Evolutionary conservation across 2,888 invertebrate genomes (phyloP).

Genomic region (Carabus problematicus): DNA sequence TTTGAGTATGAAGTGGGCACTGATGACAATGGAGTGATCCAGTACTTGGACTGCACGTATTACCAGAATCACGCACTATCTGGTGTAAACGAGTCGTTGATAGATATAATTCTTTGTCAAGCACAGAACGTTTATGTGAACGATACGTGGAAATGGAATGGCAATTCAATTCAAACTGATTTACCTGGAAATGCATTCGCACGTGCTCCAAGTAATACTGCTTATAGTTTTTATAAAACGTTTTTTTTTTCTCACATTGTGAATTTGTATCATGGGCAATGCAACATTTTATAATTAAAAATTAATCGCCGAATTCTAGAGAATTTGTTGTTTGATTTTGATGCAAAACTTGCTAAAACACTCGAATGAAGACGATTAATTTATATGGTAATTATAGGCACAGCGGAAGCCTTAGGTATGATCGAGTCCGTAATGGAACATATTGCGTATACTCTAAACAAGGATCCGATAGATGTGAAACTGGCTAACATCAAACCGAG

Average conservation of each 20-base stretch:
- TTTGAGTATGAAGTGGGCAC: slow-evolving; percentile 71
- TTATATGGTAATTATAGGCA: slow-evolving; percentile 57
- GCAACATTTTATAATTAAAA: no score
- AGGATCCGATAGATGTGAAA: slow-evolving; percentile 68
- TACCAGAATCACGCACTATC: slow-evolving; percentile 64
- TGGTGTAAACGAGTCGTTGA: slow-evolving; percentile 61
- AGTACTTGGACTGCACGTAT: slow-evolving; percentile 65
- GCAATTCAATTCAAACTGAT: slow-evolving; percentile 65
- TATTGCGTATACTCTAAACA: slow-evolving; percentile 63
- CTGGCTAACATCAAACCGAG: slow-evolving; percentile 57
- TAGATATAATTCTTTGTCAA: slow-evolving; percentile 51
- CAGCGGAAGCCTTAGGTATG: slow-evolving; percentile 68
- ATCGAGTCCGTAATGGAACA: slow-evolving; percentile 74
- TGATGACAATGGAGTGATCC: slow-evolving; percentile 68
- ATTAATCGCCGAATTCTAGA: no score
- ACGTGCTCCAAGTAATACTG: slow-evolving; percentile 68
- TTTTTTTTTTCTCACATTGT: no score
- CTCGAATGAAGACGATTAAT: no score
- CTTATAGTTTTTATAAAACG: no score
- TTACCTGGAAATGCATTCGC: slow-evolving; percentile 67
- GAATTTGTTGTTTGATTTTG: no score
- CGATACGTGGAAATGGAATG: slow-evolving; percentile 56
- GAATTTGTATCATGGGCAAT: no score
- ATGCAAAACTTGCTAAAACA: no score
- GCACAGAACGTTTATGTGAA: slow-evolving; percentile 68